Base-by-base conservation (phyloP, 2,797 vertebrate species). In the Megaceryle alcyon region DNA sequence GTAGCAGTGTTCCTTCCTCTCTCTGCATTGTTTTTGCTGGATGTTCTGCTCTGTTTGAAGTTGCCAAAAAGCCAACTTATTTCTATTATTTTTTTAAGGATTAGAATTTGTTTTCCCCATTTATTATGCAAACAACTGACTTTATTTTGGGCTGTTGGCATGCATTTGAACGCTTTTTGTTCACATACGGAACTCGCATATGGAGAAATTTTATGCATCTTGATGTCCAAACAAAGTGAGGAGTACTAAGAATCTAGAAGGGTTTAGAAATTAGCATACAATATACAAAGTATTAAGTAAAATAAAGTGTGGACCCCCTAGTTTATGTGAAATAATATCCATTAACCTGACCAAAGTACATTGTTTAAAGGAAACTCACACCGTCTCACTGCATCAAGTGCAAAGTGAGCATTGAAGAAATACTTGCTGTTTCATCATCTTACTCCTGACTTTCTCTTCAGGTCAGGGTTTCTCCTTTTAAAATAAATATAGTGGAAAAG, bases 401-500 rank as follows among this genome's bases (percentile, higher is more conserved):
- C 79, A 90, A 93, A 95, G 35, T 68, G 79, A 96, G 82, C 79
- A 90, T 31, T 94, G 65, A 90, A 88, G 65, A 91, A 86, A 72
- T 48, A 44, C 31, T 89, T 92, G 37, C 33, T 86, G 29, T 78
- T 88, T 80, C 89, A 49, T 90, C 97, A 96, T 97, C 96, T 97
- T 97, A 90, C 80, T 95, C 94, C 84, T 96, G 96, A 89, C 49
- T 93, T 94, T 97, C 95, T 90, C 79, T 97, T 92, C 63, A 70
- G 72, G 70, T 87, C 88, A 83, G 65, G 64, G 81, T 91, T 96
- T 97, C 92, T 81, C 63, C 89, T 96, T 96, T 79, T 78, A 77
- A 92, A 97, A 92, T 82, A 96, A 97, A 93, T 95, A 78, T 80
- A 96, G 92, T 97, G 97, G 97, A 98, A 98, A 98, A 98, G 72